Base-by-base conservation (phyloP, 2,888 invertebrate genomes). In the Cartodere bifasciata region DNA sequence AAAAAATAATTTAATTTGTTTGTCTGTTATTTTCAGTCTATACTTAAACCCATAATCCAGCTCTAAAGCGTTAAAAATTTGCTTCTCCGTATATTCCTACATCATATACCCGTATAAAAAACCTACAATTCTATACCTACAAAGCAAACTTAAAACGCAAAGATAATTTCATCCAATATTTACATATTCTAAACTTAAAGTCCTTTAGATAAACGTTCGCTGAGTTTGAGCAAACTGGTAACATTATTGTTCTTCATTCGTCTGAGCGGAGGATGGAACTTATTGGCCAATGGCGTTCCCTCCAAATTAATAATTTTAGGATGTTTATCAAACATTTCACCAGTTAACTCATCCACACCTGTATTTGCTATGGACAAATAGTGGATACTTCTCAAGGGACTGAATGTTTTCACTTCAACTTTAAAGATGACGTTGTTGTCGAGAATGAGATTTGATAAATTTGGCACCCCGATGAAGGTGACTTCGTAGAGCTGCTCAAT, bases 341-440 rank as follows among this genome's bases (percentile, higher is more conserved):
- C 46, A 12, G 46, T 46, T 28, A 60, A 39, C 37, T 45, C 49
- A 37, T 49, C 46, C 30, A 60, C 54, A 28, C 49, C 52, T 28
- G 59, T 57, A 35, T 57, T 50, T 32, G 52, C 49, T 30, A 60
- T 37, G 16, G 55, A 55, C 16, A 60, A 45, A 45, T 53, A 57
- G 35, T 52, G 48, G 30, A 60, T 45, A 34, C 49, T 48, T 23
- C 34, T 44, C 22, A 55, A 35, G 13, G 50, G 47, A 25, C 46
- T 48, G 38, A 60, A 59, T 40, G 55, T 49, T 28, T 50, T 49
- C 3, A 48, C 39, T 11, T 48, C 47, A 25, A 60, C 44, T 16
- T 36, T 41, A 28, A 41, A 45, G 15, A 60, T 39, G 3, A 40
- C 38, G 35, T 60, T 60, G 25, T 52, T 47, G 29, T 52, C 56